Conservation (phyloP, 2,888 invertebrate genomes). For the Eupsilia transversa region DNA sequence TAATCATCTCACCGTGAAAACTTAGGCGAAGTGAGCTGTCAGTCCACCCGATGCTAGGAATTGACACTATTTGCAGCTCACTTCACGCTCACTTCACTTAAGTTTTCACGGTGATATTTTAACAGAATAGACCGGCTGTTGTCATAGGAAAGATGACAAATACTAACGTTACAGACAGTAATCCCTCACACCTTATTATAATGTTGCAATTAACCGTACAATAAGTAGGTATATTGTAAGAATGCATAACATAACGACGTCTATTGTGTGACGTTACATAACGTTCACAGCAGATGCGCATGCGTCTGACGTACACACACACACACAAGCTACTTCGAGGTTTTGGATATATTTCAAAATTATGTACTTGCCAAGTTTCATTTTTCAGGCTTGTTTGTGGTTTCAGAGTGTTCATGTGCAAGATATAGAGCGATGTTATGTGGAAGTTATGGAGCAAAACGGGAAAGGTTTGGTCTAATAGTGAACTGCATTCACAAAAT, state of each 20-base stretch:
- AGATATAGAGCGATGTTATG: background rate
- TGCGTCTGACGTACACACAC: background rate
- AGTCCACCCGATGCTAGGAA: too few relatives aligned
- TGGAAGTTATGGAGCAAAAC: background rate
- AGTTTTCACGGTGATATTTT: too few relatives aligned
- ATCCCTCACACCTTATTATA: slow-evolving; percentile 11
- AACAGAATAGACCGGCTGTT: too few relatives aligned
- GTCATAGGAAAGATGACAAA: too few relatives aligned
- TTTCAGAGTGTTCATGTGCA: background rate
- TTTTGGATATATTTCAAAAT: background rate
- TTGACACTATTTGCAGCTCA: too few relatives aligned
- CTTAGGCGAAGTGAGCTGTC: too few relatives aligned
- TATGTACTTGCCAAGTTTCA: background rate
- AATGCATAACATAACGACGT: slow-evolving; percentile 41
- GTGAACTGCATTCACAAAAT: background rate
- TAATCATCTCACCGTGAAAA: too few relatives aligned
- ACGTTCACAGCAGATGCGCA: slow-evolving; percentile 52
- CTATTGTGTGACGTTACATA: slow-evolving; percentile 60
- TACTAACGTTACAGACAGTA: background rate
- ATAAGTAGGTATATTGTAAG: slow-evolving; percentile 24
- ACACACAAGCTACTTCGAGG: background rate
- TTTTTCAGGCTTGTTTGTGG: background rate
- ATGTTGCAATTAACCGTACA: slow-evolving; percentile 46
- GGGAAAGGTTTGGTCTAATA: background rate
- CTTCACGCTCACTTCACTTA: too few relatives aligned